Base-by-base conservation (phyloP, 2,888 invertebrate species). In the Perithous albicinctus region DNA sequence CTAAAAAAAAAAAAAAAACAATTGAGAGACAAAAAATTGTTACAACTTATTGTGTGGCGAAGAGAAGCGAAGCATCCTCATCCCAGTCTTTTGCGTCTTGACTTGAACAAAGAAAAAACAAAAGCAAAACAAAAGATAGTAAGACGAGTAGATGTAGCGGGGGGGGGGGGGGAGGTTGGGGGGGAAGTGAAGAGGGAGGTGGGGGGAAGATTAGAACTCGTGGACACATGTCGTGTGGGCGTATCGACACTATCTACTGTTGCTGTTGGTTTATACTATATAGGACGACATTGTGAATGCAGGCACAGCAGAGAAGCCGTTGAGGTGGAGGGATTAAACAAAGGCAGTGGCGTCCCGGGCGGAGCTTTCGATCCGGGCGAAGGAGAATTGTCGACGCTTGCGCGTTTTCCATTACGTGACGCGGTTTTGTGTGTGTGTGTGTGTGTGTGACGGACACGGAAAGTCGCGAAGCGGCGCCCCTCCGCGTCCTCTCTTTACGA, bases 161-260 rank as follows among this genome's bases (percentile, higher is more conserved):
- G n/a, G 10, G 35, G 35, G 32, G 8, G 35, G 12, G 29, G 43
- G 35, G 32, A n/a, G 48, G 48, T n/a, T n/a, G n/a, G n/a, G n/a
- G 18, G 56, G 23, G 18, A 26, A 15, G 26, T 3, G 8, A 18
- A 35, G n/a, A n/a, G n/a, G n/a, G n/a, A n/a, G n/a, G n/a, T n/a
- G 61, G 59, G 35, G 63, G 61, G 41, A 77, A 51, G 72, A 80
- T 80, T 82, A 76, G 70, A 77, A 80, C 79, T 78, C 70, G 66
- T 75, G 80, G 86, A 84, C 89, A 89, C 86, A 88, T 89, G 88
- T 87, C 85, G 88, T 90, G 90, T 90, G 90, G 91, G 91, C 90
- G 91, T 91, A 80, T 78, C 78, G 75, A n/a, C 51, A 23, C 43
- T 80, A 61, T 75, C 74, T 82, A 80, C 67, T 70, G 82, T 78